phyloP scores from a whole-genome alignment of 2,888 invertebrate genomes.

The Zygaena filipendulae region DNA sequence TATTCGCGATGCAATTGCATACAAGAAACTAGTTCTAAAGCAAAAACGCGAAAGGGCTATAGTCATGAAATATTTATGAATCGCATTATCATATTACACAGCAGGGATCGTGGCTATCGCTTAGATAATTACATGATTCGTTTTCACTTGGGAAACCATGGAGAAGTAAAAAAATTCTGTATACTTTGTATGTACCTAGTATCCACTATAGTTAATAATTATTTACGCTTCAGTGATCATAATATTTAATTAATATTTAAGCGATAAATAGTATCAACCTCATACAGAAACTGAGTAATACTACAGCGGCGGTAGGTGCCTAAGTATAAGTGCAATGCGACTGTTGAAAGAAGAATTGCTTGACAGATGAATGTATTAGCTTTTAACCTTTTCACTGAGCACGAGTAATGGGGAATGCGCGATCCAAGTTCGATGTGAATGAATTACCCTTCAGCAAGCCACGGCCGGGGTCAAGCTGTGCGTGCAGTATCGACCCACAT shows the following conservation, averaged over 20 bases:
- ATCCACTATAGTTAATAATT: no score
- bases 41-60: conserved; percentile 55
- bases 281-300: no score
- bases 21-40: conserved; percentile 47
- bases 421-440: conserved; percentile 40
- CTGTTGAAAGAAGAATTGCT: no score
- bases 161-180: conserved; percentile 25
- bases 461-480: conserved; percentile 54
- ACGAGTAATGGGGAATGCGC: no score
- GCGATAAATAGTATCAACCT: no score
- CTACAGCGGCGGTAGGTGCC: no score
- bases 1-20: conserved; percentile 40
- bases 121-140: conserved; percentile 61
- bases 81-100: conserved; percentile 66
- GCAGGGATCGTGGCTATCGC: conserved; percentile 60
- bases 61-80: conserved; percentile 63
- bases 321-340: no score
- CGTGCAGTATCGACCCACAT: conserved; percentile 64
- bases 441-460: conserved; percentile 47
- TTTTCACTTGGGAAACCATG: conserved; percentile 55
- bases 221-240: no score
- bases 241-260: no score
- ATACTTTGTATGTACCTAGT: no score
- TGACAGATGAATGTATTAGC: no score
- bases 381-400: neutral